These are phyloP conservation scores for Glossosoma conforme DNA, from an alignment of 1,140 invertebrate species.

Conservation along the genomic window DNA sequence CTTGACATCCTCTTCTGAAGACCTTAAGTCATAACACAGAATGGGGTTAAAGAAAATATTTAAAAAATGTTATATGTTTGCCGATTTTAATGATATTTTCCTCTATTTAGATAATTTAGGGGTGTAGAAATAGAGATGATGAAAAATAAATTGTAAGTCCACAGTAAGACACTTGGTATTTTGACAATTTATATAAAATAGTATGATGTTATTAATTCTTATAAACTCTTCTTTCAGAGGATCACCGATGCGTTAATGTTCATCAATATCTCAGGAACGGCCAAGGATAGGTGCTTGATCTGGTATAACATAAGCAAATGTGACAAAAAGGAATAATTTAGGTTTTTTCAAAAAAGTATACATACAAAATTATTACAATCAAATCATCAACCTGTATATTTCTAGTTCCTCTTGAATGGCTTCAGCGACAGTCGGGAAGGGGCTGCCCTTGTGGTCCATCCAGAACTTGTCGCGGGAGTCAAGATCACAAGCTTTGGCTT, in stretches of 20 bases:
- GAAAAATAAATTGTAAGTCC: too few species aligned
- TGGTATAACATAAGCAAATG: not conserved
- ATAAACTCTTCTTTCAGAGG: too few species aligned
- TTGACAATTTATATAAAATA: too few species aligned
- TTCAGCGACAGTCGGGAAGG: constrained; percentile 96
- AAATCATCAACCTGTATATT: constrained; percentile 57
- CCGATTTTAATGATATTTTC: too few species aligned
- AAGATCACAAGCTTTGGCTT: constrained; percentile 88
- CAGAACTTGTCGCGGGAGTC: constrained; percentile 88
- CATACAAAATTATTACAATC: not conserved
- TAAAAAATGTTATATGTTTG: too few species aligned
- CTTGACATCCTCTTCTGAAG: constrained; percentile 95
- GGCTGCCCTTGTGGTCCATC: constrained; percentile 89
- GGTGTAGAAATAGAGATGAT: too few species aligned
- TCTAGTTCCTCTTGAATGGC: constrained; percentile 98
- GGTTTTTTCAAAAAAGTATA: not conserved
- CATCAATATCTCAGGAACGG: too few species aligned
- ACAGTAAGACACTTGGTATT: too few species aligned
- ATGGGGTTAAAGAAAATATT: not conserved
- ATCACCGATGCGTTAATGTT: too few species aligned
- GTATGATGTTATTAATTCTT: too few species aligned
- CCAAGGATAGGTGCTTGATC: constrained; percentile 2
- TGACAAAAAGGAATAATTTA: not conserved
- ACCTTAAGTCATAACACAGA: constrained; percentile 52
- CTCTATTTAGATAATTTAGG: too few species aligned